A percentile compares a stretch with the other conserved stretches of the same genome.
Conservation (phyloP, 2,888 invertebrate genomes). For the Parnassius orleans region DNA sequence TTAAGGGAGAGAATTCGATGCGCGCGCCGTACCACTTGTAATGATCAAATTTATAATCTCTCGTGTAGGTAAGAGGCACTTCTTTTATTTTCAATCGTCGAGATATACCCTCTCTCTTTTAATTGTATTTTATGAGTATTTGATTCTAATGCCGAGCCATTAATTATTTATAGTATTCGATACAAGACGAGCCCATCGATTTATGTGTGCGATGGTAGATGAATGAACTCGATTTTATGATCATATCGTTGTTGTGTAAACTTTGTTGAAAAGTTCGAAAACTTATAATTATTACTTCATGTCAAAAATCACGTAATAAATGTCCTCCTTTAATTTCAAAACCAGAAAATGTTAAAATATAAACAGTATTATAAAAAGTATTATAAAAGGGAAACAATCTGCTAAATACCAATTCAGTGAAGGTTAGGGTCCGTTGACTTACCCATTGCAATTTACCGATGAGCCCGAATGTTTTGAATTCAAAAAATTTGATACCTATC, state of each 20-base stretch:
- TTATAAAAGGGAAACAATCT: conserved; percentile 30
- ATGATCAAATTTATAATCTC: conserved; percentile 79
- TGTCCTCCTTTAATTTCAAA: conserved; percentile 1
- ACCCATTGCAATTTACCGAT: conserved; percentile 48
- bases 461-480: conserved; percentile 51
- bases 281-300: conserved; percentile 26
- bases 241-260: conserved; percentile 52
- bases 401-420: conserved; percentile 37
- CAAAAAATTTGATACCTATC: conserved; percentile 52
- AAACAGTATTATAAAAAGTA: conserved; percentile 28
- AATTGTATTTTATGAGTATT: conserved; percentile 82
- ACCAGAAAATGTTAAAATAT: conserved; percentile 26
- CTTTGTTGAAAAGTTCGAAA: conserved; percentile 23
- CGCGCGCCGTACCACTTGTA: conserved; percentile 71
- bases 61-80: conserved; percentile 70
- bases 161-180: conserved; percentile 80
- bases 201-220: conserved; percentile 61
- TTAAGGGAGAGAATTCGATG: conserved; percentile 68
- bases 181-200: conserved; percentile 70
- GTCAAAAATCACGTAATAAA: conserved; percentile 28
- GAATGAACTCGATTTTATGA: conserved; percentile 46
- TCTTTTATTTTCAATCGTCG: conserved; percentile 73
- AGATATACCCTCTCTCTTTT: conserved; percentile 75
- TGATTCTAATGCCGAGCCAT: conserved; percentile 79
- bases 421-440: conserved; percentile 36